Percentiles rank a stretch among this genome's conserved stretches.
Evolutionary conservation across 2,113 vertebrate species (phyloP).

Genomic region (Holacanthus passer): DNA sequence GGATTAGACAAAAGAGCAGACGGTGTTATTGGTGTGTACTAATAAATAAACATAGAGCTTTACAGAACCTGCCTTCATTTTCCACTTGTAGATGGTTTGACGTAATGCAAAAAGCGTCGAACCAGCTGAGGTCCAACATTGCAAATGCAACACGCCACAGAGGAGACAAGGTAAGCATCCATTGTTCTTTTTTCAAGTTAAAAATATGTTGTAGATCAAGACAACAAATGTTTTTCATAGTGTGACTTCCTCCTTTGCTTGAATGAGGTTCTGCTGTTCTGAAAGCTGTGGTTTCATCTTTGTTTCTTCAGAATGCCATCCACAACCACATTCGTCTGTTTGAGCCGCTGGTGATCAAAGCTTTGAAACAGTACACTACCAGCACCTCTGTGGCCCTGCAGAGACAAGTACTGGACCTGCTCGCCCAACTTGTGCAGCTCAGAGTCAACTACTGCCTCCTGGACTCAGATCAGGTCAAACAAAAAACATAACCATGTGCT

Average conservation of each 20-base stretch:
- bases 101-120: slow-evolving; percentile 96
- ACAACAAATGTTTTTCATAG: not conserved
- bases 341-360: slow-evolving; percentile 98
- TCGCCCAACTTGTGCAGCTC: slow-evolving; percentile 96
- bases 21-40: too few relatives aligned
- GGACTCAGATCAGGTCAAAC: slow-evolving; percentile 93
- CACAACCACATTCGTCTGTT: slow-evolving; percentile 98
- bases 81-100: slow-evolving; percentile 93
- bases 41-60: not conserved
- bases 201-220: not conserved
- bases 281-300: not conserved
- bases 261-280: not conserved
- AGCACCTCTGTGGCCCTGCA: slow-evolving; percentile 97
- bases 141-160: slow-evolving; percentile 90
- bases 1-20: too few relatives aligned
- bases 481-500: not conserved
- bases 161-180: slow-evolving; percentile 91
- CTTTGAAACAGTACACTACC: slow-evolving; percentile 97
- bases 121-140: slow-evolving; percentile 91
- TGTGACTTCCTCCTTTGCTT: not conserved
- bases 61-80: not conserved
- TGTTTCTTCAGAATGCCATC: slow-evolving; percentile 90
- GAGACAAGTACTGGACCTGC: slow-evolving; percentile 94
- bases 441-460: slow-evolving; percentile 98
- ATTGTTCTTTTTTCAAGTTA: not conserved